These are phyloP conservation scores for Monopterus albus DNA, from an alignment of 2,113 vertebrate species.

Conservation along the genomic window DNA sequence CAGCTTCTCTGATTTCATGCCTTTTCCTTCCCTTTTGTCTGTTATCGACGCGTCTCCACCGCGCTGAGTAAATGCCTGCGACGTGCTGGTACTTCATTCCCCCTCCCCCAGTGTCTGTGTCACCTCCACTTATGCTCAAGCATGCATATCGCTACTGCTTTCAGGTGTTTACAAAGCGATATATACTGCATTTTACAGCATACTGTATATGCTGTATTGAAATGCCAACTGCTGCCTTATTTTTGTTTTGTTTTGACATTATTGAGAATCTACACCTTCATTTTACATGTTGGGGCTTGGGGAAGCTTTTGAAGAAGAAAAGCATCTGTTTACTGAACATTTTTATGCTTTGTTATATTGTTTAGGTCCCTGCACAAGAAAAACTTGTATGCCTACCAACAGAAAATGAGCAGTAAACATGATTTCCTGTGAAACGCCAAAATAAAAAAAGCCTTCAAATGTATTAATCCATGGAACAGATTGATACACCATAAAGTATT, in stretches of 20 bases:
- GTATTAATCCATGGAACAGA: slow-evolving; percentile 58
- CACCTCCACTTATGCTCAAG: slow-evolving; percentile 63
- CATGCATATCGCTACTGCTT: slow-evolving; percentile 68
- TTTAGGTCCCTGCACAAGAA: slow-evolving; percentile 66
- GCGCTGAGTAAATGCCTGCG: slow-evolving; percentile 35
- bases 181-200: slow-evolving; percentile 66
- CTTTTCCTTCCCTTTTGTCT: slow-evolving; percentile 31
- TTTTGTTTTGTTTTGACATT: slow-evolving; percentile 59
- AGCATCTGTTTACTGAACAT: slow-evolving; percentile 52
- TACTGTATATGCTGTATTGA: slow-evolving; percentile 75
- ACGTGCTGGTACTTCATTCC: slow-evolving; percentile 52
- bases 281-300: slow-evolving; percentile 11
- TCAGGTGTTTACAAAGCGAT: slow-evolving; percentile 78
- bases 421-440: slow-evolving; percentile 71
- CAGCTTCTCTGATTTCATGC: slow-evolving; percentile 54
- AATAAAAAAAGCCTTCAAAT: slow-evolving; percentile 67
- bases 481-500: slow-evolving; percentile 68
- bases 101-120: slow-evolving; percentile 26
- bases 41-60: slow-evolving; percentile 36
- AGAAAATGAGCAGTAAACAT: slow-evolving; percentile 51
- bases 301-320: slow-evolving; percentile 41
- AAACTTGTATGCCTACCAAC: slow-evolving; percentile 59
- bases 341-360: slow-evolving; percentile 55
- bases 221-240: slow-evolving; percentile 85
- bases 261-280: slow-evolving; percentile 49